These are phyloP conservation scores for Cephalotes varians DNA, from an alignment of 2,888 invertebrate species.

Conservation along the genomic window DNA sequence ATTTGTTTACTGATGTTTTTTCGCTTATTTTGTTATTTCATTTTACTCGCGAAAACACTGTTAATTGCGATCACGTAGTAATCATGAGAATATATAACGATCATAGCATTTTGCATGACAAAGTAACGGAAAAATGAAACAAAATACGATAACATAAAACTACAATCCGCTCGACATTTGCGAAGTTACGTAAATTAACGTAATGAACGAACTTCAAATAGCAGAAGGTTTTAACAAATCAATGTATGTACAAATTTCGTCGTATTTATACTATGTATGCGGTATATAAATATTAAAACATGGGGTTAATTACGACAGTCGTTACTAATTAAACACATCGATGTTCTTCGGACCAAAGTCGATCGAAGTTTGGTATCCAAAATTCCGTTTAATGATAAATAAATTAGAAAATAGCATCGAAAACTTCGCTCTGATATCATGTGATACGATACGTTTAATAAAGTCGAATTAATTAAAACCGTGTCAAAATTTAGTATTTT, in stretches of 20 bases:
- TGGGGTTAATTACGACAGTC: slow-evolving; percentile 19
- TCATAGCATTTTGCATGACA: neutral
- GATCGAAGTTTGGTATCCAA: neutral
- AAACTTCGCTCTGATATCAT: slow-evolving; percentile 18
- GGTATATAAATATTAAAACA: slow-evolving; percentile 1
- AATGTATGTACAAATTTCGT: neutral
- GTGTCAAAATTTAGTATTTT: neutral
- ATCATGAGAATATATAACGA: neutral
- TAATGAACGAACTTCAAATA: neutral
- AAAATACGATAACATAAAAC: neutral
- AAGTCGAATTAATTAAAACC: slow-evolving; percentile 18
- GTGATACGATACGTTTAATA: neutral
- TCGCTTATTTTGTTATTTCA: neutral
- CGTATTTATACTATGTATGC: neutral
- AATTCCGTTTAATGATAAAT: slow-evolving; percentile 21
- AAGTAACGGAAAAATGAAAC: neutral
- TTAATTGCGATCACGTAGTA: neutral
- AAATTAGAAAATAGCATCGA: slow-evolving; percentile 9
- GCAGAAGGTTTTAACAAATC: neutral
- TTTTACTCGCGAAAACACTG: neutral
- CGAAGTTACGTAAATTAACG: neutral
- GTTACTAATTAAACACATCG: slow-evolving; percentile 14
- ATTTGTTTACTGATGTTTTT: neutral
- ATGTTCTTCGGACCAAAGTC: neutral
- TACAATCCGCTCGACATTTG: neutral